Conservation (phyloP, 2,888 invertebrate species). For the Stenotaenia linearis region DNA sequence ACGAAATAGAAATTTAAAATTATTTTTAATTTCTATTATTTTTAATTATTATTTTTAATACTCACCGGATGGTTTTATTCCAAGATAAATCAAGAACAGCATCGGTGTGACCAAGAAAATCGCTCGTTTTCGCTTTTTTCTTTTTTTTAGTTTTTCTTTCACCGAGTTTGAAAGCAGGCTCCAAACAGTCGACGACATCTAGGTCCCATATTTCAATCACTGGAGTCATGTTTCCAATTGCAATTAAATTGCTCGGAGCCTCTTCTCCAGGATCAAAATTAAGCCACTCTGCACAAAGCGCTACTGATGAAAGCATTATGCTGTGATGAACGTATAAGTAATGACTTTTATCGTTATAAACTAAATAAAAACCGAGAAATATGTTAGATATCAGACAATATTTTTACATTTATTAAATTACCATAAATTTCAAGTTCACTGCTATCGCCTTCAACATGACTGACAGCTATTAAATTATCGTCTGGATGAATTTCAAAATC, state of each 20-base stretch:
- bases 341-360: constrained; percentile 82
- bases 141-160: constrained; percentile 67
- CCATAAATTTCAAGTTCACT: constrained; percentile 83
- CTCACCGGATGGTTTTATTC: constrained; percentile 68
- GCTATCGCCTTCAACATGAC: constrained; percentile 78
- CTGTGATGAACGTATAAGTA: constrained; percentile 94
- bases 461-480: constrained; percentile 84
- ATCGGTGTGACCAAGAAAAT: constrained; percentile 68
- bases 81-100: constrained; percentile 87
- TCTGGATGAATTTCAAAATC: constrained; percentile 80
- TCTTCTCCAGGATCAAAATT: constrained; percentile 75
- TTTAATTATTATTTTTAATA: not conserved
- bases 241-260: constrained; percentile 72
- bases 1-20: constrained; percentile 40
- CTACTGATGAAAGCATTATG: constrained; percentile 78
- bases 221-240: constrained; percentile 87
- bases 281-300: constrained; percentile 87
- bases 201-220: constrained; percentile 95
- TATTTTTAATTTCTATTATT: not conserved
- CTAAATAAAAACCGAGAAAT: constrained; percentile 50
- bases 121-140: constrained; percentile 47
- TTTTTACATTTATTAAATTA: constrained; percentile 46
- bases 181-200: constrained; percentile 83
- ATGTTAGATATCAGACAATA: not conserved
- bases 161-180: constrained; percentile 78